Percentiles rank a stretch among this genome's conserved stretches.
Evolutionary conservation across 2,113 vertebrate genomes (phyloP).

Genomic region (Cynopterus brachyotis): DNA sequence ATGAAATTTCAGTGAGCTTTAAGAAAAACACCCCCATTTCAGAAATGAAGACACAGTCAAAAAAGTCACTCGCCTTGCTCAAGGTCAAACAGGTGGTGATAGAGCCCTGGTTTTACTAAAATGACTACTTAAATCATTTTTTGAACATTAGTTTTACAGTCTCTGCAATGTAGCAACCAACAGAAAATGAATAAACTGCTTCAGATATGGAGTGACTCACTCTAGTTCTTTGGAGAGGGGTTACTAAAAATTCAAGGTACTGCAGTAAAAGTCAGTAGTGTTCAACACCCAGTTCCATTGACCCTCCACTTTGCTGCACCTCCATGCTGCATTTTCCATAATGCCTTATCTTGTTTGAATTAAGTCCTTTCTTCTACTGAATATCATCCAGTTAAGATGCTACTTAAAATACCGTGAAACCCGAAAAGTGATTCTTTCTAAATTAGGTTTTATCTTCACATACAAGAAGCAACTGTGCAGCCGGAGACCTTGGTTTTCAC

Average conservation of each 20-base stretch:
- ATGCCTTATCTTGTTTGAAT: neutral
- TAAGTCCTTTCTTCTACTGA: conserved; percentile 16
- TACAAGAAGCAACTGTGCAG: neutral
- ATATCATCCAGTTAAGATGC: neutral
- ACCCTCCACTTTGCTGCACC: neutral
- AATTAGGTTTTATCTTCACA: neutral
- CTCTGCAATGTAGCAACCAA: neutral
- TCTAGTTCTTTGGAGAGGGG: neutral
- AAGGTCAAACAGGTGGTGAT: neutral
- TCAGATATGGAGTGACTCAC: neutral
- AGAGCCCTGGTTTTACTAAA: neutral
- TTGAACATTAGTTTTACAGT: conserved; percentile 7
- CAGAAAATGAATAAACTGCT: neutral
- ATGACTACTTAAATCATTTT: neutral
- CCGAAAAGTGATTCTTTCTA: neutral
- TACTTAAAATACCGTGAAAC: neutral
- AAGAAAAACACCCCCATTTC: neutral
- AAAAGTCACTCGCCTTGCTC: neutral
- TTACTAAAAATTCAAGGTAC: neutral
- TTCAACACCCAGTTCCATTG: neutral
- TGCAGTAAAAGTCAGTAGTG: neutral
- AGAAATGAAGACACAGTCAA: neutral
- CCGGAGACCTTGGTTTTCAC: neutral
- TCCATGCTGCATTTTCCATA: neutral
- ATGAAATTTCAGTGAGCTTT: neutral